Evolutionary conservation across 1,140 invertebrate species (phyloP).

Genomic region (Maniola jurtina): DNA sequence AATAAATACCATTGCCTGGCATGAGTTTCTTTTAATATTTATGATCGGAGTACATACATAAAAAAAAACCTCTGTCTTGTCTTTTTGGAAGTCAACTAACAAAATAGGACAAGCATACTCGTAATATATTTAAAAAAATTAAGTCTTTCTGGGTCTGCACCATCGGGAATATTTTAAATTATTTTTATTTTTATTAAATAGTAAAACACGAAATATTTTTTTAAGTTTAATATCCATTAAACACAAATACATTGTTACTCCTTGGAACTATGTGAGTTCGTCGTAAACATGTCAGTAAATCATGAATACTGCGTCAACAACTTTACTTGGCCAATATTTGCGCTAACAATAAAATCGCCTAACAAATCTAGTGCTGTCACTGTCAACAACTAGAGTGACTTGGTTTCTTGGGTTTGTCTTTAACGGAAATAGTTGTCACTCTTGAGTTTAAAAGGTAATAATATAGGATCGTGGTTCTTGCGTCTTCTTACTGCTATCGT

Average conservation of each 20-base stretch:
- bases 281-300: constrained; percentile 73
- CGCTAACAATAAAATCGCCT: constrained; percentile 71
- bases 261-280: constrained; percentile 50
- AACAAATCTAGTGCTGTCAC: constrained; percentile 73
- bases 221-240: not conserved
- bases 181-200: too few species aligned
- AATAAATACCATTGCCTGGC: too few species aligned
- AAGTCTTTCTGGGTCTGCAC: too few species aligned
- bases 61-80: too few species aligned
- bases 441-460: constrained; percentile 31
- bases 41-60: too few species aligned
- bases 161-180: too few species aligned
- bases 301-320: constrained; percentile 57
- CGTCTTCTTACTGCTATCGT: too few species aligned
- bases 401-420: constrained; percentile 66
- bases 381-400: constrained; percentile 53
- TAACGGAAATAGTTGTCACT: constrained; percentile 48
- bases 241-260: constrained; percentile 49
- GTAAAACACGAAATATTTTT: too few species aligned
- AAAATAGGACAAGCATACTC: too few species aligned
- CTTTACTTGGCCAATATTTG: constrained; percentile 70
- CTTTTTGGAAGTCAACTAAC: not conserved
- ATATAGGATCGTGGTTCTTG: too few species aligned
- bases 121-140: too few species aligned
- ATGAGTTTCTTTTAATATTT: too few species aligned